Evolutionary conservation across 2,797 vertebrate species (phyloP), one percentile per base, ranked within the genome.

Genomic region (Gila robusta): DNA sequence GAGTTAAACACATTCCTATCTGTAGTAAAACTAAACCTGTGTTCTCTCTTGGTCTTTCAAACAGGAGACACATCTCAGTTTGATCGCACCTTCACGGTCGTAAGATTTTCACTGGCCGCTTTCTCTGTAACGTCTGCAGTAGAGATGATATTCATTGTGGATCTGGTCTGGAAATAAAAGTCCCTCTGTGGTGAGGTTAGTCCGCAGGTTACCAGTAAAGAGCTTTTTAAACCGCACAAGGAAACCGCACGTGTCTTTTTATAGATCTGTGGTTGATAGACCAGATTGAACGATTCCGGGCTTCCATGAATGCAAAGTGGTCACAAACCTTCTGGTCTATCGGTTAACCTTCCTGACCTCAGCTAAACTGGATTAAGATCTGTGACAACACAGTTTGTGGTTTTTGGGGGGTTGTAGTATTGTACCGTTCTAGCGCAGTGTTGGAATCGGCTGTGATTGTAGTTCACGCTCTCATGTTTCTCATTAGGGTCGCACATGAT

Each of bases 401-500:
- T 77, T 85, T 77, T 81, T 67, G 49, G 35, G 39, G 47, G 79
- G 52, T 35, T 84, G 67, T 85, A 19, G 32, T 70, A 78, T 83
- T 41, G 47, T 28, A 59, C 49, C 3, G 17, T 76, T 72, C 64
- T 37, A 39, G 28, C 39, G 10, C 64, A 76, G 64, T 28, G 28
- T 66, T 66, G 64, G 28, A 66, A 17, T 32, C 28, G 14, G 44
- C 88, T 3, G 67, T 74, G 56, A 86, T 86, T 87, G 73, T 77
- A 85, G 86, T 79, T 70, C 66, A 54, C 32, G 47, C 70, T 79
- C 87, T 83, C 87, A 85, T 94, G 93, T 91, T 91, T 95, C 92
- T 95, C 93, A 94, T 95, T 95, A 94, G 93, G 92, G 93, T 93
- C 41, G 32, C 79, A 59, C 94, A 94, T 93, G 93, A 94, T 94